Conservation (phyloP, 2,797 vertebrate species). For the Gephyroberyx darwinii region DNA sequence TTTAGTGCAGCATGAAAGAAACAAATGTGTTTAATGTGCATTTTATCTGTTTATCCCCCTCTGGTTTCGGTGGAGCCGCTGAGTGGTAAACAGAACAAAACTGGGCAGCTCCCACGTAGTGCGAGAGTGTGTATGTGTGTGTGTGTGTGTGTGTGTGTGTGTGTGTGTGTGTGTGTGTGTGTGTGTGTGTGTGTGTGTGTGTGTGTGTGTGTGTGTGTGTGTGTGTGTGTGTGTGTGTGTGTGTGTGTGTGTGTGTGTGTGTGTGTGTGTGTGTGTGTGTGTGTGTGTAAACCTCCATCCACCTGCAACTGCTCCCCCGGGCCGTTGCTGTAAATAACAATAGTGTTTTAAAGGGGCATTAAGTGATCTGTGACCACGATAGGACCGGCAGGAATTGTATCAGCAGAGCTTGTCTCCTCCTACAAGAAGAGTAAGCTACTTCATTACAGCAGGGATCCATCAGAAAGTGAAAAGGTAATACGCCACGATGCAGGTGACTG, state of each 20-base stretch:
- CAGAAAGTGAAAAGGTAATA: not conserved
- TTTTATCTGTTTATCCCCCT: conserved; percentile 12
- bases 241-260: conserved; percentile 7
- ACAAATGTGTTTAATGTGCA: conserved; percentile 23
- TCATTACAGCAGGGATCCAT: conserved; percentile 32
- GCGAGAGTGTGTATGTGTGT: not conserved
- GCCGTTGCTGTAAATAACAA: conserved; percentile 35
- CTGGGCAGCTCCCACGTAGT: not conserved
- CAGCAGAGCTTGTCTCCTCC: conserved; percentile 1
- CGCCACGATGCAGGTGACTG: not conserved
- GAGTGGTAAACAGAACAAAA: not conserved
- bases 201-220: not conserved
- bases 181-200: not conserved
- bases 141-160: not conserved
- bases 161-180: conserved; percentile 3
- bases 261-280: conserved; percentile 8
- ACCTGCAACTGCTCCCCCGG: not conserved
- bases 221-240: conserved; percentile 3
- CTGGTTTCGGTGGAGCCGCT: not conserved
- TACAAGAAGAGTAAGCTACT: not conserved
- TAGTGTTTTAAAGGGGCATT: not conserved
- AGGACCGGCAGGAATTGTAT: conserved; percentile 19
- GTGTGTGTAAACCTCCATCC: too few relatives aligned
- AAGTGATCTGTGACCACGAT: conserved; percentile 23
- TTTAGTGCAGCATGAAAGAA: conserved; percentile 41